Base-by-base conservation (phyloP, 2,113 vertebrate genomes). In the Coracopsis vasa region DNA sequence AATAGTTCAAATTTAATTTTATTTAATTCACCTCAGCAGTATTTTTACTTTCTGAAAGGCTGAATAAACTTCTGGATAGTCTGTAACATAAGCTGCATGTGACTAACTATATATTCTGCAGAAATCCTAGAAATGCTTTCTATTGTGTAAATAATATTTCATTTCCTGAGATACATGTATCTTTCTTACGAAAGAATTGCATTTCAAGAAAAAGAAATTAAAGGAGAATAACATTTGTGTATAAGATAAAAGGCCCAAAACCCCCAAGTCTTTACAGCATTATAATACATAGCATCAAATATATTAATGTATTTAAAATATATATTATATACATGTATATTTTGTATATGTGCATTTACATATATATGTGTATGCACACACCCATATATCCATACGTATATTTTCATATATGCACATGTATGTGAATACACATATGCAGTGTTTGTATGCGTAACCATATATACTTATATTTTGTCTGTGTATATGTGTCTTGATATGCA, bases 221-320 rank as follows among this genome's bases (percentile, higher is more conserved):
- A 28, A 11, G 15, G 6, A 60, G 25, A 53, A 85, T 78, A 84
- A 42, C 0, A 6, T 45, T 50, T 70, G 4, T 41, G 7, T 20
- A 18, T 47, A 51, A 61, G 11, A 33, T 53, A 67, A 75, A 41
- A 60, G 2, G 9, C 31, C 35, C 70, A 78, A 3, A 69, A 2
- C 0, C 1, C 12, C 11, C n/a, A 44, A 50, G 25, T 29, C 6
- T 13, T 15, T 31, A 28, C 7, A 65, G 9, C 12, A 72, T 19
- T 35, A n/a, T 44, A 69, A 60, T 37, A 9, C 1, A 14, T 24
- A 77, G 5, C 29, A 84, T 13, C 5, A 47, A 7, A 48, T n/a
- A 39, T n/a, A 44, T 56, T 31, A 7, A 39, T 66, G 2, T 14
- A 24, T 50, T 73, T 62, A 10, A 45, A 70, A n/a, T 25, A 33